These are phyloP conservation scores for Campopleginae sp. DNA, from an alignment of 2,888 invertebrate species.

Conservation along the genomic window DNA sequence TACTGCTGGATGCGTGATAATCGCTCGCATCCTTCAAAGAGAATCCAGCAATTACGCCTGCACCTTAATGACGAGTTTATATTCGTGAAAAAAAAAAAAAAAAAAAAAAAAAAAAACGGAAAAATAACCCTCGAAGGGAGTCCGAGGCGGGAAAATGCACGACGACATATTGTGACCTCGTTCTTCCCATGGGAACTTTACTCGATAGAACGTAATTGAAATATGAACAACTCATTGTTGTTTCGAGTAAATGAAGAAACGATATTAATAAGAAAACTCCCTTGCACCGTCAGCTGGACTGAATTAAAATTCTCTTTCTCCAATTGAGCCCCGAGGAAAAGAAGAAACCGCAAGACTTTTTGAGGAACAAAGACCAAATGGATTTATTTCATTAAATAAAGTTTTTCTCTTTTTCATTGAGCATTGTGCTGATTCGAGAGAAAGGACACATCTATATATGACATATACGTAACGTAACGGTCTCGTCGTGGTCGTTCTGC, in stretches of 20 bases:
- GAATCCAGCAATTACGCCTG: constrained; percentile 58
- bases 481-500: constrained; percentile 78
- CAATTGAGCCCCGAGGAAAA: background rate
- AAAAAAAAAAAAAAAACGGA: constrained; percentile 17
- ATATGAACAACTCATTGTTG: background rate
- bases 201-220: constrained; percentile 5
- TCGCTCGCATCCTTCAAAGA: constrained; percentile 56
- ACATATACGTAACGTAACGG: constrained; percentile 77
- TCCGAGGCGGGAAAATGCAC: constrained; percentile 19
- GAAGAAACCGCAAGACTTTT: background rate
- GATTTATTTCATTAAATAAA: background rate
- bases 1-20: constrained; percentile 47
- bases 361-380: background rate
- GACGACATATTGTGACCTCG: constrained; percentile 46
- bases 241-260: background rate
- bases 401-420: constrained; percentile 27
- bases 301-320: background rate
- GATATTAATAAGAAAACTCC: background rate
- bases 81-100: constrained; percentile 27
- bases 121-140: constrained; percentile 45
- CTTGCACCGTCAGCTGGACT: background rate
- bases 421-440: constrained; percentile 53
- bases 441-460: constrained; percentile 48
- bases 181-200: constrained; percentile 46
- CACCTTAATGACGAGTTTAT: constrained; percentile 55